Conservation (phyloP, 2,888 invertebrate species). For the Unio pictorum region DNA sequence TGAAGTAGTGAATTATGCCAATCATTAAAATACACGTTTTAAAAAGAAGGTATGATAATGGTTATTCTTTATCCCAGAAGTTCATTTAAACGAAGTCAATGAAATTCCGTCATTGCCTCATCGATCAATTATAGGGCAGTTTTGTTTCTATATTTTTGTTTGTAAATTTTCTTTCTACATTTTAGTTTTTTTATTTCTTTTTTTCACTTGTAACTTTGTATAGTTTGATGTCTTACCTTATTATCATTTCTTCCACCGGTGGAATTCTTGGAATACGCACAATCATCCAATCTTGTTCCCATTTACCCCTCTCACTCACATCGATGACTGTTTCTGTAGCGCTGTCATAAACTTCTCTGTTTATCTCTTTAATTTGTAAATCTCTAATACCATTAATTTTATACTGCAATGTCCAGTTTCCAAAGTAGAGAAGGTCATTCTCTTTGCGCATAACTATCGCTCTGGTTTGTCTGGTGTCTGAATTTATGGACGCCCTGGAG, state of each 20-base stretch:
- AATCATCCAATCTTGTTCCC: conserved; percentile 38
- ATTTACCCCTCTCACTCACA: conserved; percentile 29
- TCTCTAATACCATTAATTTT: not conserved
- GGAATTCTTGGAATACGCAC: conserved; percentile 11
- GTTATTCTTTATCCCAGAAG: no score
- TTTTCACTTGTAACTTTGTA: no score
- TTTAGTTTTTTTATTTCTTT: no score
- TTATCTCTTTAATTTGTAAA: not conserved
- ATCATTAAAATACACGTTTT: no score
- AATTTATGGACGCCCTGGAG: conserved; percentile 18
- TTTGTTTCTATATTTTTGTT: no score
- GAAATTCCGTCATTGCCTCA: no score
- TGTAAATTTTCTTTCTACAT: no score
- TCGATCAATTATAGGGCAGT: no score
- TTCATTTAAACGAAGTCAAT: no score
- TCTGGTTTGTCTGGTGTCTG: conserved; percentile 19
- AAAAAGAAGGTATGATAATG: no score
- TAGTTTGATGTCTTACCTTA: conserved; percentile 14
- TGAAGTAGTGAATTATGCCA: no score
- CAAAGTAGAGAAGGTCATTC: conserved; percentile 25
- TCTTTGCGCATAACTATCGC: not conserved
- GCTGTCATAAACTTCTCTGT: conserved; percentile 4
- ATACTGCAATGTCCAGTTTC: conserved; percentile 28
- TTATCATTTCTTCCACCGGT: not conserved
- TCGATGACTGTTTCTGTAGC: conserved; percentile 25